A percentile compares a stretch with the other conserved stretches of the same genome.
phyloP scores from a whole-genome alignment of 2,113 vertebrate species.

The Daubentonia madagascariensis region DNA sequence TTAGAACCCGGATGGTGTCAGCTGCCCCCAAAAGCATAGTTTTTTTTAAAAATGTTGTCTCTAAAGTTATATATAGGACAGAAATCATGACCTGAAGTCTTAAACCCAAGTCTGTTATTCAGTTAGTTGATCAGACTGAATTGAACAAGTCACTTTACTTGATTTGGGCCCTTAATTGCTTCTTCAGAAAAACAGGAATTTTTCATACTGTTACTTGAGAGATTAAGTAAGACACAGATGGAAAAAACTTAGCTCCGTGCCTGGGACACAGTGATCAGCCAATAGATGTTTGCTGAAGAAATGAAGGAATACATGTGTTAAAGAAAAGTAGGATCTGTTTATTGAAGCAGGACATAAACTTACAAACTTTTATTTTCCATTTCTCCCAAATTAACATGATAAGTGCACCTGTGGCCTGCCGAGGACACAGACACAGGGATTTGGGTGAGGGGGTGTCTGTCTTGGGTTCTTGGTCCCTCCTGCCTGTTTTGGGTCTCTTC shows the following conservation, averaged over 20 bases:
- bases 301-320: neutral
- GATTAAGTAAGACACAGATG: neutral
- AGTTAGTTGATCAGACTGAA: neutral
- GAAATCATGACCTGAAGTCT: neutral
- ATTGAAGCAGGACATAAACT: neutral
- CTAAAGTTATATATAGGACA: neutral
- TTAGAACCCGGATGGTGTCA: neutral
- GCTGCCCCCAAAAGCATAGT: neutral
- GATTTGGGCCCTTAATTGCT: neutral
- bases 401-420: fast-evolving
- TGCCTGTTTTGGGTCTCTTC: neutral
- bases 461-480: neutral
- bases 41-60: neutral
- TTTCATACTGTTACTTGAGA: neutral
- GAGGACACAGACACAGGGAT: neutral
- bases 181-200: neutral
- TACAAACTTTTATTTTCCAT: neutral
- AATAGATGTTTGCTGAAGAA: neutral
- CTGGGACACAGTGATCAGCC: neutral
- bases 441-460: neutral
- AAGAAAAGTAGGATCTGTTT: neutral
- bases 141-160: neutral
- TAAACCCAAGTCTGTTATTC: neutral
- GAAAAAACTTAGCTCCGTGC: neutral
- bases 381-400: neutral